phyloP scores from a whole-genome alignment of 2,797 vertebrate species.

The Lacerta agilis region DNA sequence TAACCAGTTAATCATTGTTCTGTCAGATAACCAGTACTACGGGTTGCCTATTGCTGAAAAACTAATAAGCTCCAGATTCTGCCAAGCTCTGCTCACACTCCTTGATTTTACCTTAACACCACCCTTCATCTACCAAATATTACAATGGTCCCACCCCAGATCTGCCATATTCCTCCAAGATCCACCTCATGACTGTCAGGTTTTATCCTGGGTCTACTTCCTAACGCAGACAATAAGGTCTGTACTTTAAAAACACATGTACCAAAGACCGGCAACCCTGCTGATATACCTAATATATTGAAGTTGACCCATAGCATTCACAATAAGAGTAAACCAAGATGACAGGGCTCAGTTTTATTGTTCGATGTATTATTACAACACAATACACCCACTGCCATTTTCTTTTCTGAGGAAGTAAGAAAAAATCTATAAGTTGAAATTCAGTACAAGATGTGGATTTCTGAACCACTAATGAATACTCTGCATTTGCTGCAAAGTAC shows the following conservation, averaged over 20 bases:
- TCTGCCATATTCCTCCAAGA: background rate
- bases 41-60: background rate
- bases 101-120: background rate
- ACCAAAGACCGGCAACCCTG: background rate
- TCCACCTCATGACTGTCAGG: background rate
- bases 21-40: background rate
- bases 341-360: no score
- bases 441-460: conserved; percentile 4
- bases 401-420: background rate
- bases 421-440: background rate
- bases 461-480: background rate
- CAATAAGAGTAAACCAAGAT: background rate
- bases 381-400: background rate
- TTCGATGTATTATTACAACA: background rate
- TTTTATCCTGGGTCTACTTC: background rate
- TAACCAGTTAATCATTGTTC: background rate
- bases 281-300: background rate
- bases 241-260: background rate
- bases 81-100: background rate
- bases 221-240: background rate
- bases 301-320: background rate
- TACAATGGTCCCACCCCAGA: background rate
- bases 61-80: background rate
- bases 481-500: background rate
- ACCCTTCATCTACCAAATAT: background rate